These are phyloP conservation scores for Nowickia ferox DNA, from an alignment of 2,888 invertebrate genomes.

Conservation along the genomic window DNA sequence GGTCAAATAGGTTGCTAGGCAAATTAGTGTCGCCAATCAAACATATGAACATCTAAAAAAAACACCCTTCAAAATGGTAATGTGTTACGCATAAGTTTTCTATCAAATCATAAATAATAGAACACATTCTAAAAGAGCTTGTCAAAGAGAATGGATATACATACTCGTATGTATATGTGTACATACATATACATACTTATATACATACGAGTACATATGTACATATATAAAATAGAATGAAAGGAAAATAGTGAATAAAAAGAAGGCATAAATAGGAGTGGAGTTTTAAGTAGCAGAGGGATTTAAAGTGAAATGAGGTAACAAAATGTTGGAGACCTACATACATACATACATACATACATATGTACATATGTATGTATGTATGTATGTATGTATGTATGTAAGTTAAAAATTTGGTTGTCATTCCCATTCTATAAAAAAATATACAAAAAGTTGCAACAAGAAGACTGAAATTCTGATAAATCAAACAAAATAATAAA, in stretches of 20 bases:
- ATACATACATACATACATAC: no score
- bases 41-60: no score
- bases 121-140: conserved; percentile 21
- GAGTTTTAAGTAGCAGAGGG: not conserved
- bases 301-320: conserved; percentile 7
- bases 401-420: not conserved
- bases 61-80: not conserved
- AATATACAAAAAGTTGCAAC: not conserved
- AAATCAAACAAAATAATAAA: not conserved
- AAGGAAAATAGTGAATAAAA: conserved; percentile 18
- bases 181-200: no score
- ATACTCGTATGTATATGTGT: no score
- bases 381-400: no score
- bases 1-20: no score
- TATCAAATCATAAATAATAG: conserved; percentile 34
- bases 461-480: not conserved
- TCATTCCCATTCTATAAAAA: not conserved
- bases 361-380: not conserved
- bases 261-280: conserved; percentile 4
- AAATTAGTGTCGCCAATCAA: no score
- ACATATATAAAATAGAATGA: conserved; percentile 1
- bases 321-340: not conserved
- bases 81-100: conserved; percentile 33
- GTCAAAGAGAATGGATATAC: not conserved
- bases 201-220: no score